Evolutionary conservation across 2,888 invertebrate species (phyloP).

Genomic region (Hydraecia micacea): DNA sequence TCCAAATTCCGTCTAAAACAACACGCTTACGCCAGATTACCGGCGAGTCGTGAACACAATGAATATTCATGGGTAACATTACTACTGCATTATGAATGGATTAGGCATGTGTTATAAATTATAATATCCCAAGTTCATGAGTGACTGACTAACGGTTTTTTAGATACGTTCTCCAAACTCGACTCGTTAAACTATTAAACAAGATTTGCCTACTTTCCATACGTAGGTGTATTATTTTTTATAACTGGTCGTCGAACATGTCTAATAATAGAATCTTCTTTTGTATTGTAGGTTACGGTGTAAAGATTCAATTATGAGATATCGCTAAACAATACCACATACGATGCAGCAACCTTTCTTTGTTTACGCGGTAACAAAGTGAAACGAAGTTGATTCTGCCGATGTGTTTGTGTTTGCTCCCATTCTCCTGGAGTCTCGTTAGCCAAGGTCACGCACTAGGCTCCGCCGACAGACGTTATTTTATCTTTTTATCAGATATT

Average conservation of each 20-base stretch:
- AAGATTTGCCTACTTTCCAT: conserved; percentile 68
- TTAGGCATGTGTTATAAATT: conserved; percentile 65
- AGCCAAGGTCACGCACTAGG: conserved; percentile 65
- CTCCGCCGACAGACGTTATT: conserved; percentile 42
- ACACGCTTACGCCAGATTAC: conserved; percentile 70
- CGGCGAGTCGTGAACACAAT: conserved; percentile 69
- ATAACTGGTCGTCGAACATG: conserved; percentile 62
- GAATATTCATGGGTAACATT: conserved; percentile 77
- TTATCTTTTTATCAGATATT: conserved; percentile 42
- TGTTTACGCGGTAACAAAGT: conserved; percentile 80
- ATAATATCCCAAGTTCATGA: conserved; percentile 67
- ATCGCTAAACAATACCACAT: conserved; percentile 83
- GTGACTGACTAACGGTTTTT: conserved; percentile 68
- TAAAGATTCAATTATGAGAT: conserved; percentile 87
- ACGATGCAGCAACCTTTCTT: conserved; percentile 82
- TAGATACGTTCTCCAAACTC: conserved; percentile 64
- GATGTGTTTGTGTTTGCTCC: conserved; percentile 71
- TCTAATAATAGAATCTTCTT: conserved; percentile 69
- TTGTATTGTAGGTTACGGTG: conserved; percentile 78
- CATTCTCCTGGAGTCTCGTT: conserved; percentile 72
- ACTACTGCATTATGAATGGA: conserved; percentile 74
- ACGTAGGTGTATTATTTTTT: conserved; percentile 67
- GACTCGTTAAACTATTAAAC: conserved; percentile 66
- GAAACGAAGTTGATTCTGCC: conserved; percentile 78
- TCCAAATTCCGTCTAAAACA: conserved; percentile 65